Evolutionary conservation across 2,113 vertebrate genomes (phyloP).

Genomic region (Psammodynastes pulverulentus): DNA sequence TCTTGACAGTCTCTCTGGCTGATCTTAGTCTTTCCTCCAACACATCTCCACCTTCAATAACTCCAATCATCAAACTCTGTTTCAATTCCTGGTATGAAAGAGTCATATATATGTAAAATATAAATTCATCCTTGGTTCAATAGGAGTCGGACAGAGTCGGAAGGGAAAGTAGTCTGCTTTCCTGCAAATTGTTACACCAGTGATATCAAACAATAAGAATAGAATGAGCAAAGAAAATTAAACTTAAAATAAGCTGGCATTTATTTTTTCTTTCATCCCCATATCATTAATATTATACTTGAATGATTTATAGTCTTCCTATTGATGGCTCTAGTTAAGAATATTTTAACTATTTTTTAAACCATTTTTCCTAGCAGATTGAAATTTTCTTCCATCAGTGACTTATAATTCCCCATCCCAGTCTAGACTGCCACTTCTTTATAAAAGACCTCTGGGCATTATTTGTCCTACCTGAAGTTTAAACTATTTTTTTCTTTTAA

Average conservation of each 20-base stretch:
- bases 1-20: conserved; percentile 89
- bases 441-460: neutral
- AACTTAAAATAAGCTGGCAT: neutral
- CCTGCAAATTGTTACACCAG: neutral
- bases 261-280: neutral
- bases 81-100: conserved; percentile 76
- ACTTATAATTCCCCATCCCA: neutral
- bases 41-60: conserved; percentile 89
- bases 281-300: neutral
- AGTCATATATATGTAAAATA: conserved; percentile 30
- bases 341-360: neutral
- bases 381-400: neutral
- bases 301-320: neutral
- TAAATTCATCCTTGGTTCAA: neutral
- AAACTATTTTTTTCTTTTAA: neutral
- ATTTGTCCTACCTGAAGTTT: neutral
- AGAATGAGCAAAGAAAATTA: neutral
- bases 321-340: neutral
- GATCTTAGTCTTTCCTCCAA: conserved; percentile 90
- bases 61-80: conserved; percentile 81
- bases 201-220: neutral
- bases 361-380: neutral
- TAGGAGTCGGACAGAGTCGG: neutral
- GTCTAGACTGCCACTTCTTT: neutral
- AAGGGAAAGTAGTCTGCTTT: neutral